Conservation (phyloP, 2,797 vertebrate species). For the Clarias laeviceps region DNA sequence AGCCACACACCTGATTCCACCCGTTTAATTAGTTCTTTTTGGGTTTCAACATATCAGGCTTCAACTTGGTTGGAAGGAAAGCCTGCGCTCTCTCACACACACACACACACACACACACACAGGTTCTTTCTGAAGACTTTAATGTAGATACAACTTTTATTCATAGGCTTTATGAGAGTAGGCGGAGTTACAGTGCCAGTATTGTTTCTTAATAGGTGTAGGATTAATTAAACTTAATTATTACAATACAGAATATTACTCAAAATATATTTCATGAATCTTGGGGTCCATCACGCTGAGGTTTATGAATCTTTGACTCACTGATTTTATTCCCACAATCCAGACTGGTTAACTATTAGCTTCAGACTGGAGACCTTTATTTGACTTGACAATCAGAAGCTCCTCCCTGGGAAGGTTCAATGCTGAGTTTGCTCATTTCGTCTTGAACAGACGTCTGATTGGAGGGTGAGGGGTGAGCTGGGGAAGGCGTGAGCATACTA, state of each 20-base stretch:
- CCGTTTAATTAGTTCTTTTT: too few relatives aligned
- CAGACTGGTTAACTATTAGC: not conserved
- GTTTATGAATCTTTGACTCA: not conserved
- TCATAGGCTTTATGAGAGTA: not conserved
- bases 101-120: too few relatives aligned
- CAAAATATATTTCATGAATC: not conserved
- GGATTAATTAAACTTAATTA: not conserved
- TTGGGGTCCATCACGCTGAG: not conserved
- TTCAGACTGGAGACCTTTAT: not conserved
- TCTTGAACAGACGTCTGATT: slow-evolving; percentile 27
- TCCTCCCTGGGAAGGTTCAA: slow-evolving; percentile 28
- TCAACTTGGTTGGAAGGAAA: too few relatives aligned
- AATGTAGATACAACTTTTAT: not conserved
- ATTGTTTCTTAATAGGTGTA: not conserved
- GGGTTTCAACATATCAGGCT: too few relatives aligned
- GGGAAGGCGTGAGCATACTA: slow-evolving; percentile 47
- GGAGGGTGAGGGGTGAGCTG: slow-evolving; percentile 37
- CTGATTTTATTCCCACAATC: not conserved
- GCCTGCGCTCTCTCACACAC: too few relatives aligned
- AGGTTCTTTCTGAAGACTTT: too few relatives aligned
- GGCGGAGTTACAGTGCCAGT: not conserved
- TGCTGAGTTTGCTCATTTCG: slow-evolving; percentile 40
- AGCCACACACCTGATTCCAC: too few relatives aligned
- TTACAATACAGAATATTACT: not conserved
- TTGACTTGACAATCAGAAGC: not conserved